These are phyloP conservation scores for Todiramphus chloris DNA, from an alignment of 2,113 vertebrate species.

Conservation along the genomic window DNA sequence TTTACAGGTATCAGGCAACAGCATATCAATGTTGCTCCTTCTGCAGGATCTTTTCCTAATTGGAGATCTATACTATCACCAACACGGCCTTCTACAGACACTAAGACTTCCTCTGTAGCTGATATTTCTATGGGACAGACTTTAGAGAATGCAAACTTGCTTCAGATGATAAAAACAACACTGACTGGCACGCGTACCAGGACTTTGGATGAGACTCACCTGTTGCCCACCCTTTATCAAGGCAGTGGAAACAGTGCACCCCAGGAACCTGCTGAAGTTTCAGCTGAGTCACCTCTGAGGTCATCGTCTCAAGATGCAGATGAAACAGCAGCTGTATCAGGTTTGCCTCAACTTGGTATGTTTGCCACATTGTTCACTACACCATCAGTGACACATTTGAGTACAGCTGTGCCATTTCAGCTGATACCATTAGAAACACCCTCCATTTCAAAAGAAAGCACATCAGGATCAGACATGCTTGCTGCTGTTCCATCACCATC, in stretches of 20 bases:
- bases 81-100: conserved; percentile 76
- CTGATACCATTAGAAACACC: conserved; percentile 43
- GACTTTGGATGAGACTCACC: conserved; percentile 73
- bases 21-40: conserved; percentile 50
- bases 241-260: conserved; percentile 77
- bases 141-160: conserved; percentile 69
- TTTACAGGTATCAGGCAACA: conserved; percentile 64
- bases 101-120: conserved; percentile 60
- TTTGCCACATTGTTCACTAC: conserved; percentile 23
- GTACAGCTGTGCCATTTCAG: conserved; percentile 43
- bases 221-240: conserved; percentile 74
- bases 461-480: conserved; percentile 24
- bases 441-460: conserved; percentile 45
- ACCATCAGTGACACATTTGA: conserved; percentile 1
- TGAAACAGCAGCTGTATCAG: conserved; percentile 77
- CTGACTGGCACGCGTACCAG: conserved; percentile 70
- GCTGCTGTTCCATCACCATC: conserved; percentile 40
- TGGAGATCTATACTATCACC: conserved; percentile 74
- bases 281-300: conserved; percentile 71
- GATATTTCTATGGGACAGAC: conserved; percentile 56
- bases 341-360: conserved; percentile 83
- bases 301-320: conserved; percentile 57
- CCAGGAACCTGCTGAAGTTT: conserved; percentile 76
- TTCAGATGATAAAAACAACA: conserved; percentile 58
- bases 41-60: conserved; percentile 60